A percentile compares a stretch with the other conserved stretches of the same genome.
These are phyloP conservation scores for Pammene aurita DNA, from an alignment of 2,888 invertebrate species.

Conservation along the genomic window DNA sequence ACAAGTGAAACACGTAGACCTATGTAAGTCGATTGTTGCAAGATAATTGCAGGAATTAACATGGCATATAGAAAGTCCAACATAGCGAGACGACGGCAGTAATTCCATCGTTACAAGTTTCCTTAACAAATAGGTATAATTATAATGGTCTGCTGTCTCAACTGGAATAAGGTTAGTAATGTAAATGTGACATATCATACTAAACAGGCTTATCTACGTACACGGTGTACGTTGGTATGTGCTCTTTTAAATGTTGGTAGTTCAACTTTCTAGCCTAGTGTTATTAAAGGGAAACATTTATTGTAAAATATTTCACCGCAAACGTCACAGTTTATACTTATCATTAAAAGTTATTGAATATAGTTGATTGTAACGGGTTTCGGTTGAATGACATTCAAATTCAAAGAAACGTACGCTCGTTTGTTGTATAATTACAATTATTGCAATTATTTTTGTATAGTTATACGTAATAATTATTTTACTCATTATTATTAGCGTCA, in stretches of 20 bases:
- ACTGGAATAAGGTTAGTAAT: constrained; percentile 13
- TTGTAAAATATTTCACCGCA: constrained; percentile 4
- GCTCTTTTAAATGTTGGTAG: not conserved
- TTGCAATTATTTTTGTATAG: too few relatives aligned
- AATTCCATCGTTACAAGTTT: constrained; percentile 32
- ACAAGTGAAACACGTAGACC: constrained; percentile 23
- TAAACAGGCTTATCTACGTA: not conserved
- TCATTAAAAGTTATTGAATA: not conserved
- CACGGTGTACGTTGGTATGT: not conserved
- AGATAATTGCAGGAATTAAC: constrained; percentile 39
- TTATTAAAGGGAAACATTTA: not conserved
- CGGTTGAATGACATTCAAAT: too few relatives aligned
- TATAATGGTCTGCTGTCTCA: constrained; percentile 26
- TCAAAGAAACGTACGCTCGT: too few relatives aligned
- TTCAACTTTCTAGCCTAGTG: constrained; percentile 7
- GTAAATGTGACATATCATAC: not conserved
- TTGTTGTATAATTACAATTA: too few relatives aligned
- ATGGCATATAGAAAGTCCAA: constrained; percentile 38
- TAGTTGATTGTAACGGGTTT: too few relatives aligned
- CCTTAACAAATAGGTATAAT: constrained; percentile 37
- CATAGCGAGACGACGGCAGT: constrained; percentile 26
- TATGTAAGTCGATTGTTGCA: constrained; percentile 32
- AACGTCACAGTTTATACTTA: not conserved
- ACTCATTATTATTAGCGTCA: too few relatives aligned
- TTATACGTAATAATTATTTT: too few relatives aligned